Percentiles rank a stretch among this genome's conserved stretches.
These are phyloP conservation scores for Lacanobia wlatinum DNA, from an alignment of 2,888 invertebrate genomes.

Conservation along the genomic window DNA sequence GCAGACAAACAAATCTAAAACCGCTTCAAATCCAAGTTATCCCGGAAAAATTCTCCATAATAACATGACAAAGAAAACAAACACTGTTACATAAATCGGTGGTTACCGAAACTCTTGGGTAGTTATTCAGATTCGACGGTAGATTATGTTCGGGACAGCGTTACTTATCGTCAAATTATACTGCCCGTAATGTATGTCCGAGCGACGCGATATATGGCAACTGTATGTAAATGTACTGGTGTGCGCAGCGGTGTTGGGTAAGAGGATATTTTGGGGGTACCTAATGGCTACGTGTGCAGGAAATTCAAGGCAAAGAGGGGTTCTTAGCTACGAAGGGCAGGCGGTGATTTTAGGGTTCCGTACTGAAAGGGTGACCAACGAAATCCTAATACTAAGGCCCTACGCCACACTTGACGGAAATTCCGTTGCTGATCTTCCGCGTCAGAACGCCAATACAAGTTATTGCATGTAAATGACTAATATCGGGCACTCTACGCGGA, in stretches of 20 bases:
- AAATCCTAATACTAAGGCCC: no score
- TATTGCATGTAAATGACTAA: no score
- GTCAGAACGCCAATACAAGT: no score
- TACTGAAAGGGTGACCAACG: no score
- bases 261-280: slow-evolving; percentile 4
- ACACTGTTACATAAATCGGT: slow-evolving; percentile 61
- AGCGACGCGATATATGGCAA: slow-evolving; percentile 72
- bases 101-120: slow-evolving; percentile 65
- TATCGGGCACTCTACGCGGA: no score
- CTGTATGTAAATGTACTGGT: slow-evolving; percentile 77
- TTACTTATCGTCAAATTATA: slow-evolving; percentile 71
- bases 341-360: no score
- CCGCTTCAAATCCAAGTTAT: slow-evolving; percentile 27
- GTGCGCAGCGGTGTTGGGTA: slow-evolving; percentile 59
- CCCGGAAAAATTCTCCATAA: slow-evolving; percentile 37
- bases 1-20: slow-evolving; percentile 38
- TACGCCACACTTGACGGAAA: no score
- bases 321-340: background rate
- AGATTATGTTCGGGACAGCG: slow-evolving; percentile 70
- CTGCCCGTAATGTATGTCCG: slow-evolving; percentile 72
- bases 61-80: slow-evolving; percentile 65
- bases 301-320: background rate
- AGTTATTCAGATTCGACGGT: slow-evolving; percentile 71
- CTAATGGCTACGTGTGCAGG: slow-evolving; percentile 10
- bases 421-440: no score